Evolutionary conservation across 2,113 vertebrate genomes (phyloP).

Genomic region (Sarotherodon lohbergeri): DNA sequence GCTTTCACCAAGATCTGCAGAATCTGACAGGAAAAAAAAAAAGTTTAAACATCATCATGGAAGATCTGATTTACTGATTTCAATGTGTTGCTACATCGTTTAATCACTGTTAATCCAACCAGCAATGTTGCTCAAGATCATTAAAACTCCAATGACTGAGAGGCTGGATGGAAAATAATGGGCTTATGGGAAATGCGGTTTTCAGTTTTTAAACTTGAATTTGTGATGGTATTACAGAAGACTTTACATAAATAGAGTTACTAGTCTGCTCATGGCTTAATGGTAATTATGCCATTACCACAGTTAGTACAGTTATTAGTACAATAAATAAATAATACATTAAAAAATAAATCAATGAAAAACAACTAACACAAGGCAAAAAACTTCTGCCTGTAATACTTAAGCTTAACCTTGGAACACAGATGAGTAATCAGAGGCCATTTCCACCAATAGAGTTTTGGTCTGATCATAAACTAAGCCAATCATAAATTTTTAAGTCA

Average conservation of each 20-base stretch:
- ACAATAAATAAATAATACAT: background rate
- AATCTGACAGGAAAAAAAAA: slow-evolving; percentile 68
- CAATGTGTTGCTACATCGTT: background rate
- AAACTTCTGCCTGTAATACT: background rate
- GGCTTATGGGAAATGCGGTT: background rate
- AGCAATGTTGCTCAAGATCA: background rate
- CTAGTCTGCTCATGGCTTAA: background rate
- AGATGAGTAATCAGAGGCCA: background rate
- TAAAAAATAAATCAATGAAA: background rate
- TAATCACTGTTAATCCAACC: background rate
- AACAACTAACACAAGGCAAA: background rate
- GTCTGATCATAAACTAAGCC: background rate
- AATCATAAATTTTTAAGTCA: background rate
- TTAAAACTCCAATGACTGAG: background rate
- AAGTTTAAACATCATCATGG: background rate
- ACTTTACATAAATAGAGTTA: background rate
- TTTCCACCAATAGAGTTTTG: background rate
- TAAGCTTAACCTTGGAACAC: background rate
- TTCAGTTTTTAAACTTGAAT: background rate
- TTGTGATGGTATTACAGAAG: background rate
- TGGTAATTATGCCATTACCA: background rate
- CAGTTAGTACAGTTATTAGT: background rate
- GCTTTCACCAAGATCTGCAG: slow-evolving; percentile 84
- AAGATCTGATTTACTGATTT: background rate
- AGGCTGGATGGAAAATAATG: background rate